A percentile compares a stretch with the other conserved stretches of the same genome.
These are phyloP conservation scores for Chrysolophus pictus DNA, from an alignment of 2,797 vertebrate species.

Conservation along the genomic window DNA sequence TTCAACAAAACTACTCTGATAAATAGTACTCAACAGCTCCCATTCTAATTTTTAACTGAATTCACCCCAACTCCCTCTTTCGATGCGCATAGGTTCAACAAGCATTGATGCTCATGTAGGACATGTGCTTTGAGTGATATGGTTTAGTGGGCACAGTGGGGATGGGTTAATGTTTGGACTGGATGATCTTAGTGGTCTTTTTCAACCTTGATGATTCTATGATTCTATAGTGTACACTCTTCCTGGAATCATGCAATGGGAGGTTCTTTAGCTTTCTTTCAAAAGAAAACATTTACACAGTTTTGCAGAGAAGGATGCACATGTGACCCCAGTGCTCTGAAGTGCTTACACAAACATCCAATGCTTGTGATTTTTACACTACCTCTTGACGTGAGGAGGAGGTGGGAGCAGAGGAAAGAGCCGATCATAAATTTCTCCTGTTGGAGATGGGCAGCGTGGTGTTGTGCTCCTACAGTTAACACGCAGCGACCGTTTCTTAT, in stretches of 20 bases:
- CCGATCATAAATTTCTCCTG: neutral
- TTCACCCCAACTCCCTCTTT: neutral
- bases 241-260: neutral
- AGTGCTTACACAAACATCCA: neutral
- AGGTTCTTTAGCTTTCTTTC: constrained; percentile 1
- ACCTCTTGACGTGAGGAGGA: neutral
- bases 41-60: neutral
- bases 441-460: neutral
- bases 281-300: neutral
- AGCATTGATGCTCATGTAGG: neutral
- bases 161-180: no score
- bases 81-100: neutral
- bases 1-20: neutral
- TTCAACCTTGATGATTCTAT: no score
- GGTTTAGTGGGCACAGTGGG: no score
- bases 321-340: neutral
- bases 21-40: neutral
- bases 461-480: neutral
- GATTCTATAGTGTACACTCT: neutral
- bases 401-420: neutral
- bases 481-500: neutral
- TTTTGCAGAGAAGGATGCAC: neutral
- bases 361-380: neutral
- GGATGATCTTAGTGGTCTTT: no score
- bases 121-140: neutral